These are phyloP conservation scores for Euwallacea fornicatus DNA, from an alignment of 1,140 invertebrate genomes.

Conservation along the genomic window DNA sequence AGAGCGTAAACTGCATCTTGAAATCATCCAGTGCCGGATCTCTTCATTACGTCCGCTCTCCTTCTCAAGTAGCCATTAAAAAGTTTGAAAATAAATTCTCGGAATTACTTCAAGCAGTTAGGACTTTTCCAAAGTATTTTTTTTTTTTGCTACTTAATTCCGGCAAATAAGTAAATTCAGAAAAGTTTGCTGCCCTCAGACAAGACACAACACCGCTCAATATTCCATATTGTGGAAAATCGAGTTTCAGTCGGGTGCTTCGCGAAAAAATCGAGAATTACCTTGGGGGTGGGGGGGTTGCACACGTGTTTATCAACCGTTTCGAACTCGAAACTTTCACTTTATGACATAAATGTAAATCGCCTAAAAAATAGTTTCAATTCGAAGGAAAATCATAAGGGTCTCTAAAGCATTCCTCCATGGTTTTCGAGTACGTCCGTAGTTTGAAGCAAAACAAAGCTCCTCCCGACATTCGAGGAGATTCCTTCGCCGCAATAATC, in stretches of 20 bases:
- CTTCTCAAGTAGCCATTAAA: background rate
- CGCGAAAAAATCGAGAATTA: background rate
- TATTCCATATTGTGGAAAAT: background rate
- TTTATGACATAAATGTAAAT: no score
- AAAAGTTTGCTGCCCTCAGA: background rate
- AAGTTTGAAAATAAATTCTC: conserved; percentile 3
- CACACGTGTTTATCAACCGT: no score
- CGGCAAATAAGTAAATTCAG: conserved; percentile 1
- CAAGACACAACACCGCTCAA: background rate
- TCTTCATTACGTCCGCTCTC: no score
- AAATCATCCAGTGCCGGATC: no score
- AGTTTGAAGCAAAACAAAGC: no score
- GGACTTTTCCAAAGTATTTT: background rate
- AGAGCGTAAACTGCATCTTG: no score
- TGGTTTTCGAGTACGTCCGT: no score
- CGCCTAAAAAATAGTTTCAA: no score
- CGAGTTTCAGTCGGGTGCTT: background rate
- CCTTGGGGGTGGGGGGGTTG: background rate
- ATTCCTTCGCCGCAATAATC: conserved; percentile 3
- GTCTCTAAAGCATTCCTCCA: no score
- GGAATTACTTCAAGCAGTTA: background rate
- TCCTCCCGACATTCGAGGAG: background rate
- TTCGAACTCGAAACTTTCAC: no score
- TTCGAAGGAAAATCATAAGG: no score
- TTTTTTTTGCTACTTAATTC: background rate